Evolutionary conservation across 2,797 vertebrate species (phyloP), one percentile per base, ranked within the genome.

Genomic region (Rhinella marina): DNA sequence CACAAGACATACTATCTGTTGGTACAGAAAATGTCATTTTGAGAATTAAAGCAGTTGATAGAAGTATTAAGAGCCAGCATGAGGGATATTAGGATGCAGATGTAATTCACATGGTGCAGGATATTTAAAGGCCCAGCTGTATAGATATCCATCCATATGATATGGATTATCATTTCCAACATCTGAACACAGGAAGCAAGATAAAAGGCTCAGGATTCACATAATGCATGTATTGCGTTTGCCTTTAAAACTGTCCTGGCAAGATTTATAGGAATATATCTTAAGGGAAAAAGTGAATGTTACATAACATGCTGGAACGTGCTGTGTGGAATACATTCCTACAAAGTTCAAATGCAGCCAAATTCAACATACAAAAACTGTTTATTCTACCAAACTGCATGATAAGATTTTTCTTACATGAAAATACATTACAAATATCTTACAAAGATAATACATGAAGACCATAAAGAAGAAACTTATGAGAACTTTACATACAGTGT

Each of bases 281-380:
- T 76, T 32, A 12, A 76, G 17, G 48, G 73, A 52, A 52, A 76
- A 52, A 76, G 48, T n/a, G 48, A 48, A 50, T 76, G 73, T 76
- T 76, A 52, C 73, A 76, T 76, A 76, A 50, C 73, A 52, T 76
- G 73, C 32, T 76, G 73, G 41, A 76, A 52, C 73, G n/a, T 10
- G 73, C 21, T n/a, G 3, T n/a, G 52, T 48, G 48, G 21, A 29
- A 21, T n/a, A n/a, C 48, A 76, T 76, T 76, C 73, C 73, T 52
- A 23, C 21, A 52, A 25, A 52, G 48, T 76, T 76, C 73, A 52
- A 1, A 23, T 76, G 7, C 73, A 76, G 73, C 73, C 73, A 76
- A 76, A 23, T 50, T 12, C 41, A 76, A 52, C 73, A 76, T 76
- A 14, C 32, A 52, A 76, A 52, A 76, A 52, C 19, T 73, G 23